These are phyloP conservation scores for Himalopsyche tibetana DNA, from an alignment of 2,888 invertebrate species.

Conservation along the genomic window DNA sequence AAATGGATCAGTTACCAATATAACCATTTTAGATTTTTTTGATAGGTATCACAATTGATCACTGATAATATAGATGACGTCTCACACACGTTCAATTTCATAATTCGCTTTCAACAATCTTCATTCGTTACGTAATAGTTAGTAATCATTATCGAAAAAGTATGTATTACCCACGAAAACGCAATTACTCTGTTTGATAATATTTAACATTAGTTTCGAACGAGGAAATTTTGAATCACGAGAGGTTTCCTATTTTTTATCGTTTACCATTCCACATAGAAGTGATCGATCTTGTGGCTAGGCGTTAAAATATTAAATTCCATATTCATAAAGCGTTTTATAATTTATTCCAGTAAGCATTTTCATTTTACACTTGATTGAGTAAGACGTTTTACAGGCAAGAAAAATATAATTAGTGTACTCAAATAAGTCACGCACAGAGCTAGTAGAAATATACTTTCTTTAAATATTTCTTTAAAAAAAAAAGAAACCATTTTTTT, in stretches of 20 bases:
- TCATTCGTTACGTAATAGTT: too few relatives aligned
- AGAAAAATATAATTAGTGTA: conserved; percentile 1
- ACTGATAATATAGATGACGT: too few relatives aligned
- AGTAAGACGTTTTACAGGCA: conserved; percentile 1
- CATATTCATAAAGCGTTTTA: neutral
- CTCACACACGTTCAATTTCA: too few relatives aligned
- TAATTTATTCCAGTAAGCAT: conserved; percentile 13
- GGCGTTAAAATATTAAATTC: conserved; percentile 35
- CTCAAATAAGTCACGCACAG: neutral
- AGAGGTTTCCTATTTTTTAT: neutral
- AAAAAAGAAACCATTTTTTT: too few relatives aligned
- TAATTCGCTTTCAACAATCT: too few relatives aligned
- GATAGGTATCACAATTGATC: too few relatives aligned
- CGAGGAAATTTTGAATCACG: neutral
- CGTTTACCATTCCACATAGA: neutral
- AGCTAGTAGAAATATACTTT: neutral
- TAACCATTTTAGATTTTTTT: too few relatives aligned
- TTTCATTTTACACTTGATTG: conserved; percentile 35
- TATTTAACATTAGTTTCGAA: neutral
- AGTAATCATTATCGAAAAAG: too few relatives aligned
- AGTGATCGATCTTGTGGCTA: neutral
- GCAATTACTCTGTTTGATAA: too few relatives aligned
- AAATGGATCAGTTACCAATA: too few relatives aligned
- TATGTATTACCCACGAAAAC: too few relatives aligned
- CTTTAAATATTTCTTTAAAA: neutral